Evolutionary conservation across 1,140 invertebrate genomes (phyloP).

Genomic region (Oppia nitens): DNA sequence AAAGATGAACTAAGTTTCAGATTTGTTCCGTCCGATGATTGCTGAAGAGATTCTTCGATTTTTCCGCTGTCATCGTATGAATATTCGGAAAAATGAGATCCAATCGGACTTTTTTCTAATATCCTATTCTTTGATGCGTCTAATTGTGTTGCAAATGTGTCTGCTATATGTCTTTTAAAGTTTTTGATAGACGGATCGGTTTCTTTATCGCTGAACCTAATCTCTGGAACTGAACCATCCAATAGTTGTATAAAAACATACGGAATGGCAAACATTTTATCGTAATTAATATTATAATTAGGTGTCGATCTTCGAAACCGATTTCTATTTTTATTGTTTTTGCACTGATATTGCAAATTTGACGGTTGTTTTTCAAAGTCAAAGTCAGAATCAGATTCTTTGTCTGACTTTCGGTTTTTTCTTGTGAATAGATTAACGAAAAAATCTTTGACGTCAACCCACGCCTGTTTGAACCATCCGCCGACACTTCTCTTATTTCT

Average conservation of each 20-base stretch:
- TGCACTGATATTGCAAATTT: not conserved
- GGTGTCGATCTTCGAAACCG: not conserved
- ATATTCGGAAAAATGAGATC: conserved; percentile 17
- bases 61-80: not conserved
- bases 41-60: not conserved
- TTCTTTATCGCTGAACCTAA: conserved; percentile 18
- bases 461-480: conserved; percentile 14
- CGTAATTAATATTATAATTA: not conserved
- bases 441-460: conserved; percentile 15
- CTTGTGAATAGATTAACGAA: conserved; percentile 15
- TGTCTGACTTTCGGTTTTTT: not conserved
- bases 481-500: conserved; percentile 6
- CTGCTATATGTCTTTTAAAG: conserved; percentile 20
- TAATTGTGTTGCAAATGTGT: conserved; percentile 19
- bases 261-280: conserved; percentile 8
- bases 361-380: not conserved
- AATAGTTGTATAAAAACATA: conserved; percentile 19
- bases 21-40: not conserved
- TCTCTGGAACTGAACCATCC: conserved; percentile 18
- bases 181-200: conserved; percentile 15
- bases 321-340: not conserved
- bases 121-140: not conserved
- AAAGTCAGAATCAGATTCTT: conserved; percentile 2
- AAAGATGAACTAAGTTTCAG: not conserved
- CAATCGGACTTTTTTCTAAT: conserved; percentile 15